These are phyloP conservation scores for Gonatopus flavifemur DNA, from an alignment of 1,140 invertebrate species.

Conservation along the genomic window DNA sequence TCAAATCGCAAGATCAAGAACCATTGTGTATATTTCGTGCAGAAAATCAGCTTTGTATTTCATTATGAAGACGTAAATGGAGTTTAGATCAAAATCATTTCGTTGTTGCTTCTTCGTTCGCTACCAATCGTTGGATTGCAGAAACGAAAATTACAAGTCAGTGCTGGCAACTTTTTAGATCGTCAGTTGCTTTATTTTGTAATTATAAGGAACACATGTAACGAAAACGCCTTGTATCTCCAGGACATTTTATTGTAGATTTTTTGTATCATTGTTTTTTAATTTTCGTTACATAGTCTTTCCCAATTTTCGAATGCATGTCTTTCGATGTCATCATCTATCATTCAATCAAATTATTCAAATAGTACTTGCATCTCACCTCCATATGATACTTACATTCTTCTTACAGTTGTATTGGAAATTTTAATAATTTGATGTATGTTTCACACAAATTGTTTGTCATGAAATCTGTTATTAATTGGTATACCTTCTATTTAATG, in stretches of 20 bases:
- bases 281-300: not conserved
- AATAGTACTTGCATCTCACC: not conserved
- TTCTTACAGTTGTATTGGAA: too few relatives aligned
- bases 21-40: too few relatives aligned
- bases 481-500: too few relatives aligned
- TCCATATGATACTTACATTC: not conserved
- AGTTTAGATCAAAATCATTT: constrained; percentile 28
- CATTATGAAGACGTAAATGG: constrained; percentile 30
- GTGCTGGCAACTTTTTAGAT: constrained; percentile 55
- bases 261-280: too few relatives aligned
- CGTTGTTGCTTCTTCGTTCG: constrained; percentile 20
- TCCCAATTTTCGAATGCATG: not conserved
- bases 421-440: too few relatives aligned
- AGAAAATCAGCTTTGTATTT: too few relatives aligned
- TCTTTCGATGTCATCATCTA: not conserved
- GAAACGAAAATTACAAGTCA: constrained; percentile 53
- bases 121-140: constrained; percentile 48
- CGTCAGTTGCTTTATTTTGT: constrained; percentile 14
- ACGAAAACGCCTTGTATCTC: not conserved
- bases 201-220: constrained; percentile 10
- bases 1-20: too few relatives aligned
- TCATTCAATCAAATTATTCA: not conserved
- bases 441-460: too few relatives aligned
- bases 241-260: too few relatives aligned
- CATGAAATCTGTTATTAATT: too few relatives aligned